These are phyloP conservation scores for Harpalus rufipes DNA, from an alignment of 2,888 invertebrate species.

Conservation along the genomic window DNA sequence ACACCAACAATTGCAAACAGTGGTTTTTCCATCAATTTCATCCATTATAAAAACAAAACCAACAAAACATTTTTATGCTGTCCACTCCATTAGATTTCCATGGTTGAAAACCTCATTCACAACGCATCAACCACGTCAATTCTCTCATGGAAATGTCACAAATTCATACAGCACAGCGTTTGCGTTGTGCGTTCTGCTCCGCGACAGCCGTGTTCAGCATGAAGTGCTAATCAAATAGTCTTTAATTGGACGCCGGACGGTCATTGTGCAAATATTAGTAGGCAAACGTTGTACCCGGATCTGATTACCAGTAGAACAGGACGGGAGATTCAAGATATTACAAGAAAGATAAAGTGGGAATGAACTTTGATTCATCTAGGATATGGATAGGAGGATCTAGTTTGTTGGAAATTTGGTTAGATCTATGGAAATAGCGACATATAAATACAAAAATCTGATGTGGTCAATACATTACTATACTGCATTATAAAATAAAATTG, in stretches of 20 bases:
- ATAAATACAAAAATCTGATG: background rate
- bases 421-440: background rate
- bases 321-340: background rate
- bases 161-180: conserved; percentile 17
- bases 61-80: conserved; percentile 13
- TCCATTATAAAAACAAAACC: conserved; percentile 5
- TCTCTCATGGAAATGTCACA: conserved; percentile 52
- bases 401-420: conserved; percentile 7
- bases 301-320: conserved; percentile 41
- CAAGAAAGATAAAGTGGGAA: background rate
- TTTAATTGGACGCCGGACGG: conserved; percentile 62
- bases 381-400: conserved; percentile 5
- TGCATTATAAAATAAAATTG: no score
- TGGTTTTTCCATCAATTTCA: conserved; percentile 2
- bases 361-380: conserved; percentile 42
- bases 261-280: conserved; percentile 64
- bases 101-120: conserved; percentile 22
- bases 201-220: background rate
- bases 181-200: background rate
- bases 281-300: conserved; percentile 58
- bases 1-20: background rate
- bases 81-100: conserved; percentile 28
- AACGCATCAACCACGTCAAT: conserved; percentile 26
- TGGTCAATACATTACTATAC: no score
- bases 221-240: conserved; percentile 63